Percentiles rank a stretch among this genome's conserved stretches.
These are phyloP conservation scores for Orius laevigatus DNA, from an alignment of 1,140 invertebrate species.

Conservation along the genomic window DNA sequence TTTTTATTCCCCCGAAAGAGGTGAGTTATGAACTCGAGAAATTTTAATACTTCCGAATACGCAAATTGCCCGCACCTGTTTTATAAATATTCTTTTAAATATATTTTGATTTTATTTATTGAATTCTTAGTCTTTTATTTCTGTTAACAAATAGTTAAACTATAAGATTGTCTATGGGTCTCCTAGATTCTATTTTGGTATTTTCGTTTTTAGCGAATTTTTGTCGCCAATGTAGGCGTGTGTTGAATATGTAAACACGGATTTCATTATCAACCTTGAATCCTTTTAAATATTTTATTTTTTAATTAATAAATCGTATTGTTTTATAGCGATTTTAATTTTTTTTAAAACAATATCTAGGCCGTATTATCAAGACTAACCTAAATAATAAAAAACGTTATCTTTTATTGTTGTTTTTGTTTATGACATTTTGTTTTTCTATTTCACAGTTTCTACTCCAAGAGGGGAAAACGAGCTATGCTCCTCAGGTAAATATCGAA, in stretches of 20 bases:
- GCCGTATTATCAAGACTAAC: not conserved
- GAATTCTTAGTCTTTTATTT: not conserved
- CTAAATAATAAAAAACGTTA: not conserved
- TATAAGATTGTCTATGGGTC: not conserved
- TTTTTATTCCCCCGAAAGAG: slow-evolving; percentile 70
- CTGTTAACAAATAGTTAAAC: not conserved
- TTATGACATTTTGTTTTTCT: slow-evolving; percentile 25
- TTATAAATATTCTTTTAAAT: not conserved
- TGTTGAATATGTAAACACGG: too few species aligned
- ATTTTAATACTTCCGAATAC: not conserved
- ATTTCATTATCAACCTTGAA: too few species aligned
- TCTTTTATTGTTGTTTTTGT: slow-evolving; percentile 19
- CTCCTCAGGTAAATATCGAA: slow-evolving; percentile 19
- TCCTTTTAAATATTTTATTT: too few species aligned
- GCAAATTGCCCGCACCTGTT: not conserved
- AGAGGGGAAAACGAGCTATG: slow-evolving; percentile 22
- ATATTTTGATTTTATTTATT: not conserved
- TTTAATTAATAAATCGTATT: too few species aligned
- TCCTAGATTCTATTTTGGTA: not conserved
- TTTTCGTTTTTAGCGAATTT: not conserved
- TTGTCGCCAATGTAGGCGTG: too few species aligned
- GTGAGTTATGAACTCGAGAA: slow-evolving; percentile 36
- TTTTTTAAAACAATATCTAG: not conserved
- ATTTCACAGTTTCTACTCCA: not conserved
- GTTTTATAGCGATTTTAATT: too few species aligned